Conservation (phyloP, 2,797 vertebrate genomes). For the Chromobotia macracanthus region DNA sequence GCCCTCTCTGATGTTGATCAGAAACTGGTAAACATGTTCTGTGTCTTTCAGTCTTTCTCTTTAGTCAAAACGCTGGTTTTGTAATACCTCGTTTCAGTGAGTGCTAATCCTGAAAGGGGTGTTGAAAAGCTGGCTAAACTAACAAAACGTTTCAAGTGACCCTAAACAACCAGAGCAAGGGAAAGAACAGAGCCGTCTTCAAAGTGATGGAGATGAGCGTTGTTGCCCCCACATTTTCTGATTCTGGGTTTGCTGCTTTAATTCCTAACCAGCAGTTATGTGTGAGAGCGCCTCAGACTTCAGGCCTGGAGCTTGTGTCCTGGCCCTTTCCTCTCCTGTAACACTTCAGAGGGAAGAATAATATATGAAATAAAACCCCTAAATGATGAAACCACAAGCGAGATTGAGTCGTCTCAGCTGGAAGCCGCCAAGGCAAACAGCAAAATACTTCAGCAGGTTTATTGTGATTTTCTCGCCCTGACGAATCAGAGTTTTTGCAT, state of each 20-base stretch:
- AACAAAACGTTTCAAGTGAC: conserved; percentile 36
- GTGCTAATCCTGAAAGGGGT: conserved; percentile 35
- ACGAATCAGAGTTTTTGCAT: conserved; percentile 33
- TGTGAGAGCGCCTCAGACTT: no score
- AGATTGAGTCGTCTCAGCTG: conserved; percentile 36
- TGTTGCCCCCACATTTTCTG: conserved; percentile 16
- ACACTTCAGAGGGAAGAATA: conserved; percentile 32
- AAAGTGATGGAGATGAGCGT: conserved; percentile 44
- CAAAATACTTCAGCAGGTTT: conserved; percentile 25
- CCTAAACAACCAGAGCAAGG: conserved; percentile 37
- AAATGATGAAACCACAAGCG: conserved; percentile 44
- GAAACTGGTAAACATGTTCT: not conserved
- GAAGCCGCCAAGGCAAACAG: conserved; percentile 33
- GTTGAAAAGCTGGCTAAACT: conserved; percentile 17
- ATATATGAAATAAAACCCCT: conserved; percentile 38
- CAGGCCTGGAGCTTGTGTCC: conserved; percentile 12
- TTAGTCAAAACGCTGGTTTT: conserved; percentile 29
- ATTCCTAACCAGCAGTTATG: conserved; percentile 34
- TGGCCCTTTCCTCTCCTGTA: conserved; percentile 11
- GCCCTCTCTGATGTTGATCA: not conserved
- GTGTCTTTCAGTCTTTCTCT: conserved; percentile 11
- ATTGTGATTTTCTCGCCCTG: conserved; percentile 41
- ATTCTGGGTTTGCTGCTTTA: conserved; percentile 22
- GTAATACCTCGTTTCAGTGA: conserved; percentile 35
- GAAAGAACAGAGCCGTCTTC: conserved; percentile 30